Base-by-base conservation (phyloP, 2,888 invertebrate genomes). In the Alloplasta piceator region DNA sequence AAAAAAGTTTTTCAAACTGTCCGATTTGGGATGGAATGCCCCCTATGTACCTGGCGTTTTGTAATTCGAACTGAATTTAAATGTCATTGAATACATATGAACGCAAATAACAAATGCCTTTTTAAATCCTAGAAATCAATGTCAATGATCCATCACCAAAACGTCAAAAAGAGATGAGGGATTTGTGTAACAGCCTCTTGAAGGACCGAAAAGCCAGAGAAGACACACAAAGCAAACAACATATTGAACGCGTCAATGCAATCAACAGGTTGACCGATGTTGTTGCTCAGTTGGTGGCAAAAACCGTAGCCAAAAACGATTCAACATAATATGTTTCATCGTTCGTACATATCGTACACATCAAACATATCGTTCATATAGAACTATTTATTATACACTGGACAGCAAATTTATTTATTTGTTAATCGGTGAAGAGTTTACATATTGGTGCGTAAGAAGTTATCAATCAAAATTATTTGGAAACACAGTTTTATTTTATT, bases 381-480 rank as follows among this genome's bases (percentile, higher is more conserved):
- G 46, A 46, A 46, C 46, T 9, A 46, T 9, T 46, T 10, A 9
- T 9, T 46, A 46, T 9, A 46, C 10, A 46, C 46, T 7, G 10
- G 10, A 10, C 10, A 9, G 7, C 46, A 46, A 46, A 9, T 46
- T 46, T 46, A 46, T 46, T 9, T 1, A 7, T 46, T 46, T 46
- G 46, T 46, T 46, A 7, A 46, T 46, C 46, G 46, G 7, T 46
- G 46, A 46, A 61, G 39, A 61, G 61, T 38, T 38, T 41, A 36
- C 14, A 38, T 41, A 61, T 5, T n/a, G n/a, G n/a, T n/a, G n/a
- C n/a, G n/a, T n/a, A n/a, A n/a, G n/a, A n/a, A n/a, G n/a, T n/a
- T n/a, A n/a, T n/a, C n/a, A n/a, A n/a, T n/a, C n/a, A n/a, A n/a
- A n/a, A n/a, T n/a, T n/a, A n/a, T n/a, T n/a, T n/a, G n/a, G n/a